Evolutionary conservation across 2,888 invertebrate species (phyloP).

Genomic region (Nomada lathburiana): DNA sequence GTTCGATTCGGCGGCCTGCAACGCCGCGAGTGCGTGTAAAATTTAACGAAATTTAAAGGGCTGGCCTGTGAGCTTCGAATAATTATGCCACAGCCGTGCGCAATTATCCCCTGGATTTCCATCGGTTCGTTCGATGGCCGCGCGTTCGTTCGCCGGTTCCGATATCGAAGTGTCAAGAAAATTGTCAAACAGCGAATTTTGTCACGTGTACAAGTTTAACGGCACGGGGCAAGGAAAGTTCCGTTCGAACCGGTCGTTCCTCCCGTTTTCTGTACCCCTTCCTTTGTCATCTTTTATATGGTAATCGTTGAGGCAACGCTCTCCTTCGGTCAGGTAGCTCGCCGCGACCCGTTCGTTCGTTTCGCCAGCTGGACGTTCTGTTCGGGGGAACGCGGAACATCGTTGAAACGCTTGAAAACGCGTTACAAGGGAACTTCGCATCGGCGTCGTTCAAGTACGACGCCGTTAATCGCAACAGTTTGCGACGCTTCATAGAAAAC

Average conservation of each 20-base stretch:
- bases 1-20: conserved; percentile 2
- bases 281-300: no score
- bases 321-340: neutral
- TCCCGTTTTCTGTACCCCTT: neutral
- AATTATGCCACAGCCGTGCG: conserved; percentile 65
- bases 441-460: conserved; percentile 8
- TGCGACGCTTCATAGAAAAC: conserved; percentile 19
- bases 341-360: neutral
- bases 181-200: conserved; percentile 35
- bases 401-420: conserved; percentile 12
- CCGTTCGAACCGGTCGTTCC: no score
- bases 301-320: neutral
- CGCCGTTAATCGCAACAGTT: conserved; percentile 50
- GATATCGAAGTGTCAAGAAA: conserved; percentile 52
- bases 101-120: conserved; percentile 69
- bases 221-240: neutral
- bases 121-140: conserved; percentile 51
- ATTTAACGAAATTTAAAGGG: conserved; percentile 74
- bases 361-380: neutral
- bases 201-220: neutral
- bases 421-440: conserved; percentile 25
- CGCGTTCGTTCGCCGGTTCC: conserved; percentile 11
- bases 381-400: conserved; percentile 1
- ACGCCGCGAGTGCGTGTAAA: conserved; percentile 42
- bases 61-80: conserved; percentile 64